Conservation (phyloP, 2,797 vertebrate species). For the Chanos chanos region DNA sequence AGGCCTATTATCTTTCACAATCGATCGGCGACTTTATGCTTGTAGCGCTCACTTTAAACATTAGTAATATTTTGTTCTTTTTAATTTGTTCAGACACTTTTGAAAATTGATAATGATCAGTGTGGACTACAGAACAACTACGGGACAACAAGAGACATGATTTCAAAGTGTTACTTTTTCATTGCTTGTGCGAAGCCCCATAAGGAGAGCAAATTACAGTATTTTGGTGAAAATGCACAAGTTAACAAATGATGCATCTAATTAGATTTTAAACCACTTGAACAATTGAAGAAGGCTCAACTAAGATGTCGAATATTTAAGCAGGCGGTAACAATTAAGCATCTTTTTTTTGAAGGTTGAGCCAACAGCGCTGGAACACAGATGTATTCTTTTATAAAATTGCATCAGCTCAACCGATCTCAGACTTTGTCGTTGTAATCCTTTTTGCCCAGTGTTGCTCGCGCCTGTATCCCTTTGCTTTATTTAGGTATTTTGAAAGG, state of each 20-base stretch:
- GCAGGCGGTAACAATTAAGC: constrained; percentile 34
- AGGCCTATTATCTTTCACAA: no score
- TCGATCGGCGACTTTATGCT: no score
- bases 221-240: no score
- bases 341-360: constrained; percentile 24
- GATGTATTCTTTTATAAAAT: constrained; percentile 9
- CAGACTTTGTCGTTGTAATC: neutral
- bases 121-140: no score
- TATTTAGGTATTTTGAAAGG: constrained; percentile 60
- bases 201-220: no score
- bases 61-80: no score
- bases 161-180: no score
- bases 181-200: no score
- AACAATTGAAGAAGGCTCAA: neutral
- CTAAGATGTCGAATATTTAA: neutral
- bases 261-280: neutral
- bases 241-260: neutral
- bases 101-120: no score
- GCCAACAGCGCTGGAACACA: constrained; percentile 32
- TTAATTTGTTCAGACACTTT: no score
- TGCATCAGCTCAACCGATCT: neutral
- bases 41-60: no score
- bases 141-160: no score
- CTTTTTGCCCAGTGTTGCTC: neutral
- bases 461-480: constrained; percentile 3